Base-by-base conservation (phyloP, 2,888 invertebrate species). In the Gisinianus flammeolus region DNA sequence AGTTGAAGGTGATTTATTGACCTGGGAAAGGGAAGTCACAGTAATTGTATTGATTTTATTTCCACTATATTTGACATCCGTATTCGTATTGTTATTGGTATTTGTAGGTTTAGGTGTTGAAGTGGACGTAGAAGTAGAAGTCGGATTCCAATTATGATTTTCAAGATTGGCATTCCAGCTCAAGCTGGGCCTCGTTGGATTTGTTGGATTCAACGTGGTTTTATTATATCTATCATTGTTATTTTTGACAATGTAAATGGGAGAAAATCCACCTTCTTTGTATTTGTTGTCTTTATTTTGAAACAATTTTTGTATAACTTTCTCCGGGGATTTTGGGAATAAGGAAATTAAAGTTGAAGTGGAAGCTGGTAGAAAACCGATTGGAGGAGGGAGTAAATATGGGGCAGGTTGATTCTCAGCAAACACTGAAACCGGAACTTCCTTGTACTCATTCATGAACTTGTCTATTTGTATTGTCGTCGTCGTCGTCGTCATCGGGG, bases 341-440 rank as follows among this genome's bases (percentile, higher is more conserved):
- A 4, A 12, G 8, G 56, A 56, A 10, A 19, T 56, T 56, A n/a
- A 4, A 4, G 6, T 56, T 56, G 10, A 4, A 12, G 19, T 56
- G 19, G 8, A 2, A 10, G 62, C 5, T 22, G 8, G 62, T 24
- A 2, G 67, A 31, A 10, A 31, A 22, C 4, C 19, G 30, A 33
- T n/a, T n/a, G 70, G 54, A 16, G 70, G 54, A 16, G 70, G 70
- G 26, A 70, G 22, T 16, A 54, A 12, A 52, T 52, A 70, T 54
- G 12, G 16, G 12, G 52, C 4, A 12, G 44, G 70, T 52, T 70
- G 44, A 54, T 52, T 70, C 28, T 70, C 54, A 5, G 52, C 69
- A 19, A 35, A 24, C 31, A 19, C 2, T 10, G 52, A 3, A 26
- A n/a, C 68, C 30, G 22, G 10, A 35, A 33, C n/a, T n/a, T 33